Base-by-base conservation (phyloP, 2,113 vertebrate genomes). In the Anser cygnoides region DNA sequence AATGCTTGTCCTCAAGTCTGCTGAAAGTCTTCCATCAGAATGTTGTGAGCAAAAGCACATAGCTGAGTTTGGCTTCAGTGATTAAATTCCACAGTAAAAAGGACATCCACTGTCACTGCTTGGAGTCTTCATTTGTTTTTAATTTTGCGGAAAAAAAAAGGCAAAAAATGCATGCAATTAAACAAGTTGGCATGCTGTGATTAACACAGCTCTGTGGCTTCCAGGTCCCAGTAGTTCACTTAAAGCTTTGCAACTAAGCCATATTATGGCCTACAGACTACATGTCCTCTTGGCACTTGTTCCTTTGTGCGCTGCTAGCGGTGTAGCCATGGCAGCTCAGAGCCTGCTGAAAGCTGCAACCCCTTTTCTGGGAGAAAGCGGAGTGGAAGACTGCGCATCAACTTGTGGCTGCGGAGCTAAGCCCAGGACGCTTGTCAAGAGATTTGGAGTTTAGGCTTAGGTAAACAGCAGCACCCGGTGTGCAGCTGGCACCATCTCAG, bases 361-460 rank as follows among this genome's bases (percentile, higher is more conserved):
- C 26, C 15, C 29, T 43, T 17, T 29, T 22, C 39, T 65, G 37
- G 25, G 62, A 23, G 29, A 49, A 6, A 2, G 0, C 22, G 6
- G 11, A 70, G 33, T 54, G 37, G 37, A 37, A 28, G 35, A 46
- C 33, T 21, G 11, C 17, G 25, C 23, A 2, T 55, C 23, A 25
- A 0, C 29, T 31, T 15, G 62, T 11, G 55, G 39, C 44, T 65
- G 63, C 73, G 57, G 4, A 59, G 28, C 15, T 28, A 21, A n/a
- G 35, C 28, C 0, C 0, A 28, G 39, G 7, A 10, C 20, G 13
- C 18, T 15, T 6, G 3, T 26, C 4, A 39, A 10, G 71, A 84
- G 50, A 8, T 39, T 66, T 52, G 28, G 52, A 28, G 15, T n/a
- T 58, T 29, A 29, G 41, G 35, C 41, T 8, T 14, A 37, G 23